A percentile compares a stretch with the other conserved stretches of the same genome.
Evolutionary conservation across 2,888 invertebrate genomes (phyloP).

Genomic region (Aplocera efformata): DNA sequence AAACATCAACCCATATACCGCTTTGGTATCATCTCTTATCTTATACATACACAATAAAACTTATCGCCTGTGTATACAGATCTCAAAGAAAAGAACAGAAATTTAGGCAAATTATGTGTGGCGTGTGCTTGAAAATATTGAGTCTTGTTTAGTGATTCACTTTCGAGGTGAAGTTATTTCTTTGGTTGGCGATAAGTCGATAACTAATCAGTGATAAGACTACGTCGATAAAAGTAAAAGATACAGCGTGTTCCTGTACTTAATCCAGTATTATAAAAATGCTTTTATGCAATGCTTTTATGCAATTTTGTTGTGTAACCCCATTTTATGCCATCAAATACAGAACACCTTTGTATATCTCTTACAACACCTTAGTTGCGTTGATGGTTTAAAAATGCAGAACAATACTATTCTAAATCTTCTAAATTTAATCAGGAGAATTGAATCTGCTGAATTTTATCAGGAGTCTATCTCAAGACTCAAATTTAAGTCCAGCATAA

Average conservation of each 20-base stretch:
- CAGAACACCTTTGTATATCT: no score
- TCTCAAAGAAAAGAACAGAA: not conserved
- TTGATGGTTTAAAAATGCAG: no score
- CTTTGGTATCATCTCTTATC: constrained; percentile 3
- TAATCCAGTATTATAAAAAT: not conserved
- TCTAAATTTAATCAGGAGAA: no score
- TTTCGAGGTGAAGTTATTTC: constrained; percentile 58
- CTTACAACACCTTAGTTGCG: no score
- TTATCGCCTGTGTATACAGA: constrained; percentile 1
- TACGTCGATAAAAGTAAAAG: constrained; percentile 49
- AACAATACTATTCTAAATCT: no score
- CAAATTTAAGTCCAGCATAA: not conserved
- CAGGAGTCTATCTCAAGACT: not conserved
- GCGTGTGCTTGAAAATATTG: not conserved
- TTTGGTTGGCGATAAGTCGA: constrained; percentile 66
- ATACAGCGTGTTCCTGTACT: constrained; percentile 48
- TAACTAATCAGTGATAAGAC: constrained; percentile 76
- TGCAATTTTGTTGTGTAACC: no score
- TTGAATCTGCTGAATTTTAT: no score
- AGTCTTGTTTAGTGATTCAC: constrained; percentile 33
- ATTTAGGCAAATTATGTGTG: no score
- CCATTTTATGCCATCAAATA: no score
- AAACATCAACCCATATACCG: not conserved
- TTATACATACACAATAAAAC: constrained; percentile 5
- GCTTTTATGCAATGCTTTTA: not conserved